Evolutionary conservation across 2,113 vertebrate species (phyloP).

Genomic region (Porphyrio hochstetteri): DNA sequence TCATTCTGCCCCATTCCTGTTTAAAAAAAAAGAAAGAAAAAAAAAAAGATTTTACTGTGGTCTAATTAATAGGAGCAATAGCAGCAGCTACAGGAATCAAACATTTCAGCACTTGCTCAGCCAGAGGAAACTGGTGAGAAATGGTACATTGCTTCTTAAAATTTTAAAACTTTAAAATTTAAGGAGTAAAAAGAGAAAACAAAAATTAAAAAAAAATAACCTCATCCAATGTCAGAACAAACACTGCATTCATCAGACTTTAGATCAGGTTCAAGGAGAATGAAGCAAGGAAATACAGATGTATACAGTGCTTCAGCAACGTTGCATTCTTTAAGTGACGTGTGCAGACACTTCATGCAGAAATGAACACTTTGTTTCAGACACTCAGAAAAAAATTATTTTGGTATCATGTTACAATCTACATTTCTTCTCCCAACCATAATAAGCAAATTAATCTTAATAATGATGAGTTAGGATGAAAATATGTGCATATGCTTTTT

Average conservation of each 20-base stretch:
- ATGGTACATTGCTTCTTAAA: not conserved
- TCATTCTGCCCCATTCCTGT: not conserved
- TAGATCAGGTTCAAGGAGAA: not conserved
- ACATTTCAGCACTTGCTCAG: not conserved
- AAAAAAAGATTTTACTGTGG: not conserved
- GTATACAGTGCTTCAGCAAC: not conserved
- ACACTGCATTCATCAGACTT: not conserved
- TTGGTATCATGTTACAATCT: not conserved
- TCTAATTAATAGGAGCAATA: slow-evolving; percentile 1
- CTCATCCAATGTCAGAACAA: not conserved
- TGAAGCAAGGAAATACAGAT: not conserved
- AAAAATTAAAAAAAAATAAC: not conserved
- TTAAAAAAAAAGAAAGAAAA: not conserved
- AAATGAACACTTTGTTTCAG: not conserved
- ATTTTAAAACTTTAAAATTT: not conserved
- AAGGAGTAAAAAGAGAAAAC: not conserved
- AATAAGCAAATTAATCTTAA: not conserved
- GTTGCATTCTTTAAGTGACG: not conserved
- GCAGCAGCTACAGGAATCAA: not conserved
- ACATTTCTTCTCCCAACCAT: not conserved
- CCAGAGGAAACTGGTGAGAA: not conserved
- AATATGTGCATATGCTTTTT: not conserved
- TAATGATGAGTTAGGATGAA: not conserved
- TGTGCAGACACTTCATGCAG: not conserved
- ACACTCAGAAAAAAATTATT: not conserved